A percentile compares a stretch with the other conserved stretches of the same genome.
Conservation (phyloP, 1,140 invertebrate species). For the Bombus balteatus region DNA sequence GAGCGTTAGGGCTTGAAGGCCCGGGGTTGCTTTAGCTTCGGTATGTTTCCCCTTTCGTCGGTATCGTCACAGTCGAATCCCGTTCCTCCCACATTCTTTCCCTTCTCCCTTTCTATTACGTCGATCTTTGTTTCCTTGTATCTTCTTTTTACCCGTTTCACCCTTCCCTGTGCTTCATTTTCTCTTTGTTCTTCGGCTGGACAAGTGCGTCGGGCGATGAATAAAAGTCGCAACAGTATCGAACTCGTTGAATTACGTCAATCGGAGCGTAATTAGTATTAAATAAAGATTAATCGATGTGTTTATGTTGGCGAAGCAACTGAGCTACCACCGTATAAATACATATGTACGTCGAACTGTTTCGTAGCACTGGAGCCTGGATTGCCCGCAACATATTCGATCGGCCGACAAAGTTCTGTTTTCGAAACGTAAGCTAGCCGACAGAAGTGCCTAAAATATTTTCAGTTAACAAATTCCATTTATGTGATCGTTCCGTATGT, state of each 20-base stretch:
- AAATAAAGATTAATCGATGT: neutral
- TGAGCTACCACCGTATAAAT: neutral
- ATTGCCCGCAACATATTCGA: neutral
- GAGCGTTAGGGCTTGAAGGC: constrained; percentile 51
- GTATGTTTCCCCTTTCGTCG: constrained; percentile 62
- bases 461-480: constrained; percentile 61
- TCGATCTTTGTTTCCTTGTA: neutral
- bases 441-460: constrained; percentile 59
- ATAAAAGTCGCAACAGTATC: neutral
- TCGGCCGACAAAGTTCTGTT: constrained; percentile 30
- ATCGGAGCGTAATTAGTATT: constrained; percentile 28
- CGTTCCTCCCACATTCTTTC: neutral
- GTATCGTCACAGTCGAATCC: constrained; percentile 28
- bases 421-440: constrained; percentile 42
- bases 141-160: neutral
- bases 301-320: neutral
- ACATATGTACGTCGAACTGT: neutral
- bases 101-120: neutral
- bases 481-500: constrained; percentile 57
- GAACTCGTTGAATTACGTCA: neutral
- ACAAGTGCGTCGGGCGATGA: neutral
- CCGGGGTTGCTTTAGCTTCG: constrained; percentile 57
- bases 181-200: neutral
- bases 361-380: neutral
- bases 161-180: constrained; percentile 3